These are phyloP conservation scores for Chondrilla cf. caribensis DNA, from an alignment of 37 sponge, comb jelly and placozoan genomes.

Conservation along the genomic window DNA sequence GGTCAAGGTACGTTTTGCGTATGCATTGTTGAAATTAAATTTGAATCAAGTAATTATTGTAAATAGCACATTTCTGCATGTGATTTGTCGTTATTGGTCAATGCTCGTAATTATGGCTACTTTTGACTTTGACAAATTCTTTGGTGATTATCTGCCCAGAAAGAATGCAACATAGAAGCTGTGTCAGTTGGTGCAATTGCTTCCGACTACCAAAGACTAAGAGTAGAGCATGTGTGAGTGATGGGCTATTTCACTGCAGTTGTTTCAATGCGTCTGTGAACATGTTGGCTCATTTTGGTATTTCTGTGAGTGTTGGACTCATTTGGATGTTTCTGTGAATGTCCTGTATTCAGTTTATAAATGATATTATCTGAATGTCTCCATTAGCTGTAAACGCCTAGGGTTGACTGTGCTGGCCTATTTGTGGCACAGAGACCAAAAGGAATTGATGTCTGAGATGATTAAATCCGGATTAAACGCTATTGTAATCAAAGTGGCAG, in stretches of 20 bases:
- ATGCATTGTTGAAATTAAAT: too few species aligned
- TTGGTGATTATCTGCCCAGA: constrained; percentile 20
- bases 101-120: too few species aligned
- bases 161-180: constrained; percentile 60
- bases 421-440: constrained; percentile 91
- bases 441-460: constrained; percentile 87
- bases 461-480: constrained; percentile 65
- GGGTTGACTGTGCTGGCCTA: constrained; percentile 85
- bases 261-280: too few species aligned
- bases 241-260: not conserved
- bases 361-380: not conserved
- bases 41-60: not conserved
- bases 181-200: constrained; percentile 93
- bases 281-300: not conserved
- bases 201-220: constrained; percentile 91
- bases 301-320: not conserved
- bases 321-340: not conserved
- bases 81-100: too few species aligned
- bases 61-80: not conserved
- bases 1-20: constrained; percentile 45
- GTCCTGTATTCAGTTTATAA: too few species aligned
- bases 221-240: constrained; percentile 94
- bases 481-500: constrained; percentile 87
- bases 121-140: too few species aligned
- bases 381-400: constrained; percentile 76